Conservation (phyloP, 2,113 vertebrate genomes). For the Rhabdomys dilectus region DNA sequence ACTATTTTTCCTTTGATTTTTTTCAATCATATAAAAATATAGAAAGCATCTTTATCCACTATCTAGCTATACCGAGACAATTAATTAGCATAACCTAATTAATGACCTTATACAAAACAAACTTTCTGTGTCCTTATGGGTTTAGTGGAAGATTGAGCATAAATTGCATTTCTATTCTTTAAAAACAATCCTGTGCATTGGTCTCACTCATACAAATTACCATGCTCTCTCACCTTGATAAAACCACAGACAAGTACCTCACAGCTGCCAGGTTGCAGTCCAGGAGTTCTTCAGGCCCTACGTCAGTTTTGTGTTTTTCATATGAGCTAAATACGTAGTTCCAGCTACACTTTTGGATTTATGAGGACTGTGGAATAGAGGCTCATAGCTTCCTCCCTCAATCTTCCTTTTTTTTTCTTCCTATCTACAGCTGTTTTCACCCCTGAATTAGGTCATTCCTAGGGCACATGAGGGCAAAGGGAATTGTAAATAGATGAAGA, state of each 20-base stretch:
- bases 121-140: not conserved
- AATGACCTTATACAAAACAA: not conserved
- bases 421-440: too few species aligned
- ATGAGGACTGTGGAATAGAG: not conserved
- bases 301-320: not conserved
- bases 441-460: not conserved
- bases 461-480: not conserved
- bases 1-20: conserved; percentile 16
- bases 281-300: not conserved
- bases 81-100: not conserved
- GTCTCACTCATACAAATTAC: not conserved
- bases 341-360: not conserved
- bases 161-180: not conserved
- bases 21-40: not conserved
- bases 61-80: not conserved
- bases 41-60: not conserved
- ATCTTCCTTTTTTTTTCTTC: not conserved
- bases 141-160: not conserved
- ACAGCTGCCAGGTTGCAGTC: not conserved
- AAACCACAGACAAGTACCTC: not conserved
- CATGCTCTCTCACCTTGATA: not conserved
- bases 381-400: not conserved
- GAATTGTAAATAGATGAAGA: not conserved
- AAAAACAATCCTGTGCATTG: not conserved
- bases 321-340: not conserved